These are phyloP conservation scores for Prunella strophiata DNA, from an alignment of 2,797 vertebrate genomes.

Conservation along the genomic window DNA sequence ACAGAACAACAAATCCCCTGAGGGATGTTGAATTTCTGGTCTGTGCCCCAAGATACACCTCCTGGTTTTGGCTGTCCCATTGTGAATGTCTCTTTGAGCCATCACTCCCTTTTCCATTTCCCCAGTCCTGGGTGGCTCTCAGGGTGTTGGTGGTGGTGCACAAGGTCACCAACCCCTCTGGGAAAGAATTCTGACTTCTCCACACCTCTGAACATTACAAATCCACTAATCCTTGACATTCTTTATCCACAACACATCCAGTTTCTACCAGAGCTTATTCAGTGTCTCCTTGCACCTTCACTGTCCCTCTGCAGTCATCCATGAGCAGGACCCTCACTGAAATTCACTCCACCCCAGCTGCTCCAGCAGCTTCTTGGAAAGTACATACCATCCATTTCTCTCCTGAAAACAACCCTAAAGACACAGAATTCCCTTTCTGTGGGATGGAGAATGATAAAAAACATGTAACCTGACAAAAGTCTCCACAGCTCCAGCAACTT, in stretches of 20 bases:
- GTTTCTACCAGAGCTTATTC: background rate
- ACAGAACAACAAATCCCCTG: background rate
- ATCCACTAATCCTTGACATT: background rate
- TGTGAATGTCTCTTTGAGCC: background rate
- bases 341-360: background rate
- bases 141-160: accelerated
- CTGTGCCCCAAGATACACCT: background rate
- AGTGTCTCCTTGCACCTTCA: background rate
- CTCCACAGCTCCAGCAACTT: background rate
- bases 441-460: background rate
- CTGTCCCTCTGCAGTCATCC: background rate
- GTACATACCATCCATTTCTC: background rate
- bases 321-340: accelerated
- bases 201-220: background rate
- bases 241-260: background rate
- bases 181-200: background rate
- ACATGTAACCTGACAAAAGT: background rate
- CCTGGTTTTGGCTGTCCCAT: background rate
- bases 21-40: background rate
- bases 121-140: background rate
- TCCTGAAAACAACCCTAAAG: background rate
- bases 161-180: background rate
- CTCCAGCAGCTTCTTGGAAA: background rate
- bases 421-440: background rate
- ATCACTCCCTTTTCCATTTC: background rate